phyloP scores from a whole-genome alignment of 1,140 invertebrate genomes.

The Antheraea mylitta region DNA sequence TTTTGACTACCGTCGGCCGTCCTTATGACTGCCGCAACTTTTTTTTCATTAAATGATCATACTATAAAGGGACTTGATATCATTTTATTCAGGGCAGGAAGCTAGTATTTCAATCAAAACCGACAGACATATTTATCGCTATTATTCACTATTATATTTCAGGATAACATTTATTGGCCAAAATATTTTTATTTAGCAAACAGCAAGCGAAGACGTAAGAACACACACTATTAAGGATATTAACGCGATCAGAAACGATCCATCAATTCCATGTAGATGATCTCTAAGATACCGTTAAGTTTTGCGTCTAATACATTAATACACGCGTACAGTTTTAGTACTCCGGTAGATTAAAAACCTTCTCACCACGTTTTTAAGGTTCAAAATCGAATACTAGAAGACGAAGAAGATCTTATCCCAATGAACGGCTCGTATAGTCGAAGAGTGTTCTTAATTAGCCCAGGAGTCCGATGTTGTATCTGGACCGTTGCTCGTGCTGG shows the following conservation, averaged over 20 bases:
- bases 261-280: not conserved
- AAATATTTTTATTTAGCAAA: too few relatives aligned
- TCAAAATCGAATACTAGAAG: not conserved
- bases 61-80: too few relatives aligned
- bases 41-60: too few relatives aligned
- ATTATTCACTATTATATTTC: too few relatives aligned
- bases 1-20: too few relatives aligned
- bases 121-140: too few relatives aligned
- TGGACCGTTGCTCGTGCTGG: constrained; percentile 27
- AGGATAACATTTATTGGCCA: too few relatives aligned
- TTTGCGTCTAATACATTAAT: not conserved
- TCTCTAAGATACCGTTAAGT: not conserved
- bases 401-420: constrained; percentile 16
- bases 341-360: not conserved
- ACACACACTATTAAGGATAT: too few relatives aligned
- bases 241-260: not conserved
- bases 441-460: constrained; percentile 31
- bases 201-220: too few relatives aligned
- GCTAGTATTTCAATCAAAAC: too few relatives aligned
- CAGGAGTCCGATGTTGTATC: constrained; percentile 26
- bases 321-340: not conserved
- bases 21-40: too few relatives aligned
- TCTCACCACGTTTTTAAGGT: not conserved
- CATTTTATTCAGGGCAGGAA: too few relatives aligned
- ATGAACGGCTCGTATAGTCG: constrained; percentile 9